These are phyloP conservation scores for Spinibarbus caldwelli DNA, from an alignment of 2,797 vertebrate genomes.

Conservation along the genomic window DNA sequence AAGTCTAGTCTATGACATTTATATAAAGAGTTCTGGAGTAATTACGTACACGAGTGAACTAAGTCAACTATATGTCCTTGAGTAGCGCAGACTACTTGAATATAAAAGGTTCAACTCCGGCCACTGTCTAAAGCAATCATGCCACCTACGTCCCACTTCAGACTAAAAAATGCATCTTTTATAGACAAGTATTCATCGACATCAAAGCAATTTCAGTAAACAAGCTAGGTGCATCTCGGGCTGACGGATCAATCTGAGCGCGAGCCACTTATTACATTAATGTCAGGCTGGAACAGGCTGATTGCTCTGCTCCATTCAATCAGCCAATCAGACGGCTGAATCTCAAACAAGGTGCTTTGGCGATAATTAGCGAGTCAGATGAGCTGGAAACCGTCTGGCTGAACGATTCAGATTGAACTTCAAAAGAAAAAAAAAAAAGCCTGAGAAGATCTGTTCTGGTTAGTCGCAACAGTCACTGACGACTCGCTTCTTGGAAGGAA, in stretches of 20 bases:
- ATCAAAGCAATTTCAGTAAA: constrained; percentile 21
- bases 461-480: background rate
- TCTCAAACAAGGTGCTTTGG: background rate
- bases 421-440: too few relatives aligned
- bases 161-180: constrained; percentile 8
- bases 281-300: constrained; percentile 1
- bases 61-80: background rate
- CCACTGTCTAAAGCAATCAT: constrained; percentile 1
- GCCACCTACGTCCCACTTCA: constrained; percentile 37
- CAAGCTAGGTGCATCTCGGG: background rate
- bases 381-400: background rate
- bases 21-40: background rate
- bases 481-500: background rate
- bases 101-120: background rate
- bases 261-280: constrained; percentile 23
- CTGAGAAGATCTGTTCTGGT: background rate
- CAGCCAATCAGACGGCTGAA: constrained; percentile 22
- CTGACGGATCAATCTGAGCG: background rate
- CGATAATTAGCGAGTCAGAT: constrained; percentile 11
- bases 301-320: background rate
- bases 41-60: background rate
- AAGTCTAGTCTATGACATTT: constrained; percentile 13
- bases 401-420: background rate
- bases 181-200: constrained; percentile 11
- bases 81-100: constrained; percentile 4